Evolutionary conservation across 53 echinoderm and acorn worm species (phyloP).

Genomic region (Henricia sp.): DNA sequence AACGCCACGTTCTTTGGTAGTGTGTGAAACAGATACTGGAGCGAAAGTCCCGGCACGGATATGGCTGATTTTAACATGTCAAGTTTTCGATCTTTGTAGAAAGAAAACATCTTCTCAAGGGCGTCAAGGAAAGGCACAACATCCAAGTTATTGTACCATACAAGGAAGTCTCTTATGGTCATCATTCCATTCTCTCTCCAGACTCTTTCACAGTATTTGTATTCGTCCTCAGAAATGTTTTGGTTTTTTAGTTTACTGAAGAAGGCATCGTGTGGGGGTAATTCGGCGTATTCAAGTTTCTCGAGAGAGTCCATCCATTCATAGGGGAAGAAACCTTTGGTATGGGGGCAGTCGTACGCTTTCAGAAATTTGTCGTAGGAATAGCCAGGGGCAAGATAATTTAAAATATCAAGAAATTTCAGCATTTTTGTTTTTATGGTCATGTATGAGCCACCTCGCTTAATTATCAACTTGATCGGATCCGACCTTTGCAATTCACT

Average conservation of each 20-base stretch:
- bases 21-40: conserved; percentile 41
- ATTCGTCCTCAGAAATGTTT: conserved; percentile 38
- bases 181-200: conserved; percentile 39
- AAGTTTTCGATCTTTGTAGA: conserved; percentile 15
- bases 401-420: conserved; percentile 42
- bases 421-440: conserved; percentile 22
- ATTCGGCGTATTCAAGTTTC: conserved; percentile 7
- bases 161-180: conserved; percentile 43
- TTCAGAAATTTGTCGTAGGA: conserved; percentile 48
- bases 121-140: conserved; percentile 53
- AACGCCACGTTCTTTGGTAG: conserved; percentile 1
- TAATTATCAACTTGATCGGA: conserved; percentile 22
- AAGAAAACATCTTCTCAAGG: conserved; percentile 31
- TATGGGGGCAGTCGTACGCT: conserved; percentile 13
- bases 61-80: conserved; percentile 52
- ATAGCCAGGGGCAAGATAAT: conserved; percentile 54
- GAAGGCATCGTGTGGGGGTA: conserved; percentile 46
- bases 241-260: conserved; percentile 25
- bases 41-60: conserved; percentile 44
- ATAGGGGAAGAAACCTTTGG: conserved; percentile 48
- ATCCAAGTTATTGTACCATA: conserved; percentile 70
- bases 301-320: conserved; percentile 45
- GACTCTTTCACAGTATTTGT: conserved; percentile 28
- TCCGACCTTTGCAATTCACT: background rate
- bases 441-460: conserved; percentile 26